Evolutionary conservation across 1,140 invertebrate species (phyloP).

Genomic region (Camponotus floridanus): DNA sequence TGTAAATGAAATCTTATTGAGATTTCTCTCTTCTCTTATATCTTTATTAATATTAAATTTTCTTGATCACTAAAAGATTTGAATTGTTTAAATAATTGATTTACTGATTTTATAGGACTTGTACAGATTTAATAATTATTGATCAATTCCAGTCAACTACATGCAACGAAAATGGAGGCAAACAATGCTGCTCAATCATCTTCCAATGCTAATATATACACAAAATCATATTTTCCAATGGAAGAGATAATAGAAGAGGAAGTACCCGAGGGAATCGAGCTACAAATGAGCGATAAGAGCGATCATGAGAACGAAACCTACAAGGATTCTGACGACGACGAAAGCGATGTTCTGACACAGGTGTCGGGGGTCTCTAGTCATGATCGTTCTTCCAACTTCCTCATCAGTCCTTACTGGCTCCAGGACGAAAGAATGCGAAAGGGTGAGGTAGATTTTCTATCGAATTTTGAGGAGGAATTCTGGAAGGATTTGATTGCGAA

Average conservation of each 20-base stretch:
- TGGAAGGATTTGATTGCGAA: constrained; percentile 91
- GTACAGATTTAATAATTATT: constrained; percentile 22
- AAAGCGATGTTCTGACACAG: constrained; percentile 43
- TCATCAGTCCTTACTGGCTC: constrained; percentile 90
- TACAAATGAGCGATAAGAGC: constrained; percentile 5
- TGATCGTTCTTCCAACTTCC: constrained; percentile 81
- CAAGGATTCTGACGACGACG: constrained; percentile 65
- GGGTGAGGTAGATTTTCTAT: constrained; percentile 88
- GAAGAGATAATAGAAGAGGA: constrained; percentile 28
- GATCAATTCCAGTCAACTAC: constrained; percentile 26
- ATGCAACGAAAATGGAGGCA: constrained; percentile 1
- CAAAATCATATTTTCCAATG: constrained; percentile 22
- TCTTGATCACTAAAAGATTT: not conserved
- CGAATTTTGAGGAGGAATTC: constrained; percentile 89
- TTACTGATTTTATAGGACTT: not conserved
- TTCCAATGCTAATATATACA: constrained; percentile 7
- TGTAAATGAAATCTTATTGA: not conserved
- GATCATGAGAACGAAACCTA: constrained; percentile 28
- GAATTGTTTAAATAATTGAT: constrained; percentile 3
- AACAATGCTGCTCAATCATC: constrained; percentile 5
- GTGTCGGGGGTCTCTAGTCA: not conserved
- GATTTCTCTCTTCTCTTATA: not conserved
- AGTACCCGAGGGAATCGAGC: constrained; percentile 26
- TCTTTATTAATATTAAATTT: not conserved
- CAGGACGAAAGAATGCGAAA: constrained; percentile 89